Evolutionary conservation across 2,113 vertebrate species (phyloP), one percentile per base, ranked within the genome.

Genomic region (Hepsetus odoe): DNA sequence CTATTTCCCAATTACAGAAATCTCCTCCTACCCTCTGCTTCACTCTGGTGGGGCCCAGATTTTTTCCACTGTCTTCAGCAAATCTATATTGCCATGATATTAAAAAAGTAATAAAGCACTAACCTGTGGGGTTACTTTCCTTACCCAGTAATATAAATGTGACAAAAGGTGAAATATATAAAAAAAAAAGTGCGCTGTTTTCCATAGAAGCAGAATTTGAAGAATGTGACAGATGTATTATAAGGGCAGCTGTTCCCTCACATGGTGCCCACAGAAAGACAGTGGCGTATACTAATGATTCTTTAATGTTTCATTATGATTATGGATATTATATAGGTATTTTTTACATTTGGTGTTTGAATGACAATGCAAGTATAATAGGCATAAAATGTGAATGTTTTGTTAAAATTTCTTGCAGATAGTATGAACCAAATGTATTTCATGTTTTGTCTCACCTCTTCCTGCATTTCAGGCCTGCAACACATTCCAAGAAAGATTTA

Each of bases 51-150:
- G 78, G 66, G 26, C 2, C 73, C 42, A 24, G 38, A 20, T 49
- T 69, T 72, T 66, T 61, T 75, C n/a, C 11, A 72, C 16, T 65
- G 46, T 80, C 74, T 62, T 40, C 71, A 38, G 58, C 46, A 77
- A 74, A 86, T 86, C 82, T 80, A 82, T 77, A 83, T 75, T 81
- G 80, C 77, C 33, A 30, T 80, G 59, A 82, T 86, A 84, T 86
- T 84, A 84, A 82, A 86, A 86, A 84, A 80, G 85, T 82, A 86
- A 86, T 84, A 84, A 84, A 73, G 71, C 76, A 66, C 76, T 82
- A 77, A 80, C 76, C 80, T 80, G 77, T 74, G 68, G 80, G 85
- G 85, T 86, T 80, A 80, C 71, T 76, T 77, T 80, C 77, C 84
- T 82, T 84, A 83, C 70, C 20, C 38, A 26, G 32, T 55, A 72